phyloP scores from a whole-genome alignment of 1,140 invertebrate genomes.

The Lucilia cuprina region DNA sequence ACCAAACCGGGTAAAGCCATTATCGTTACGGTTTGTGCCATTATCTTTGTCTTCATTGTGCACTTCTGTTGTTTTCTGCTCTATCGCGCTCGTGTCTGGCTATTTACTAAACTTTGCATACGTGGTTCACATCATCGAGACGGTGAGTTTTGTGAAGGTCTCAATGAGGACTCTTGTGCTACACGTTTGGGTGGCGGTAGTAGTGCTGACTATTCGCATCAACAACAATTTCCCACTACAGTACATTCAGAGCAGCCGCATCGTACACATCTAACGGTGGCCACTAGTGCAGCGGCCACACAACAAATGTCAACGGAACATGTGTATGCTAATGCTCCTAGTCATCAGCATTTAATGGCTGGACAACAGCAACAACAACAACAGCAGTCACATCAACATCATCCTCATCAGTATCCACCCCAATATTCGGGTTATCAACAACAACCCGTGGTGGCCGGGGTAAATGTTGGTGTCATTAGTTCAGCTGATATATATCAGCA shows the following conservation, averaged over 20 bases:
- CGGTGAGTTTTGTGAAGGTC: constrained; percentile 57
- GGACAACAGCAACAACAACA: constrained; percentile 48
- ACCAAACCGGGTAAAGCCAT: constrained; percentile 65
- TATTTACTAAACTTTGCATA: constrained; percentile 60
- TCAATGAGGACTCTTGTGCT: constrained; percentile 55
- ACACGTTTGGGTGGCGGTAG: constrained; percentile 49
- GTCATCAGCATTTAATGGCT: constrained; percentile 36
- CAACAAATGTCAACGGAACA: neutral
- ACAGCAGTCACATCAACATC: constrained; percentile 28
- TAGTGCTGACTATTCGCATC: constrained; percentile 57
- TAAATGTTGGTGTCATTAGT: constrained; percentile 59
- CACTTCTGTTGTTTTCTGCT: constrained; percentile 63
- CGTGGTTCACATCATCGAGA: constrained; percentile 54
- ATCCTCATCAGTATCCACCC: constrained; percentile 46
- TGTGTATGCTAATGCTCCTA: constrained; percentile 32
- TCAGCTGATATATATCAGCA: constrained; percentile 57
- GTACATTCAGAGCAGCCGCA: constrained; percentile 57
- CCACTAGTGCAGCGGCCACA: constrained; percentile 29
- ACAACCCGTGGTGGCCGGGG: constrained; percentile 56
- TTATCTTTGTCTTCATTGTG: constrained; percentile 65
- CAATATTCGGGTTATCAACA: constrained; percentile 59
- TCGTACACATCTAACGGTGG: constrained; percentile 27
- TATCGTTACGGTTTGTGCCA: constrained; percentile 65
- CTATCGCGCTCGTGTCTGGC: constrained; percentile 59
- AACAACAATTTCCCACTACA: constrained; percentile 57